phyloP scores from a whole-genome alignment of 2,113 vertebrate genomes.

The Halichoerus grypus region DNA sequence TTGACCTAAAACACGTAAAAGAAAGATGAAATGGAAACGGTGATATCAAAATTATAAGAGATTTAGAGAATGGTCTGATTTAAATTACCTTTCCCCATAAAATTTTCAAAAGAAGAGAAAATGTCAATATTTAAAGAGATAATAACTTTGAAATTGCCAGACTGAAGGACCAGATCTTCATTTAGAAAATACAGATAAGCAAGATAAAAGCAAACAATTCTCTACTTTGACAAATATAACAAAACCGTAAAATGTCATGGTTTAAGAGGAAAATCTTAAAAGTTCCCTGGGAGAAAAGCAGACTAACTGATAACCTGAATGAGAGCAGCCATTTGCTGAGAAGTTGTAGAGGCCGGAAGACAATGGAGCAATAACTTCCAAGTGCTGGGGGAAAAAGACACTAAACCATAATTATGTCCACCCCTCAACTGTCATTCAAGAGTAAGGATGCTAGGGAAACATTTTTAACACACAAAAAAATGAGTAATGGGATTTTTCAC shows the following conservation, averaged over 20 bases:
- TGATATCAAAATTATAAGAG: not conserved
- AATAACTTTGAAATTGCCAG: not conserved
- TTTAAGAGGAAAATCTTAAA: not conserved
- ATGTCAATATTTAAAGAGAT: not conserved
- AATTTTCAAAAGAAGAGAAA: not conserved
- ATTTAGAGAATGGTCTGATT: not conserved
- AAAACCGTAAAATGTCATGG: not conserved
- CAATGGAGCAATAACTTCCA: not conserved
- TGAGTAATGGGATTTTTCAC: not conserved
- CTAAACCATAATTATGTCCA: not conserved
- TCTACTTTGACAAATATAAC: not conserved
- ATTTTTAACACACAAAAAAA: not conserved
- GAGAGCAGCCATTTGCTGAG: not conserved
- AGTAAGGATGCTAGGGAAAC: not conserved
- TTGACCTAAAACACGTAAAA: not conserved
- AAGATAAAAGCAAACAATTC: not conserved
- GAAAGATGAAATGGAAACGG: not conserved
- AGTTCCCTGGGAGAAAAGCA: not conserved
- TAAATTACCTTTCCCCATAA: not conserved
- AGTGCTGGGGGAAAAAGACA: not conserved
- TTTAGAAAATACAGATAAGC: not conserved
- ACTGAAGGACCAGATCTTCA: not conserved
- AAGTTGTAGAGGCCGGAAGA: not conserved
- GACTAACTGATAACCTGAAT: constrained; percentile 17
- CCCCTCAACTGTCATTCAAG: not conserved